phyloP scores from a whole-genome alignment of 2,113 vertebrate genomes.

The zebrafish (Danio rerio) region GRCz12tu NC_133194.1:34198001-34198500 shows the following conservation, averaged over 20 bases:
- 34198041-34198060: not conserved
- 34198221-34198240: not conserved
- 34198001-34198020: not conserved
- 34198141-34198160: not conserved
- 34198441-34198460: constrained; percentile 18
- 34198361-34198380: not conserved
- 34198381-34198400: not conserved
- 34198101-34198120: constrained; percentile 27
- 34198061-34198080: not conserved
- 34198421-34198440: not conserved
- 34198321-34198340: constrained; percentile 50
- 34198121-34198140: constrained; percentile 1
- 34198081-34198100: not conserved
- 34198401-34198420: constrained; percentile 12
- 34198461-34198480: constrained; percentile 6
- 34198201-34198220: not conserved
- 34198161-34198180: constrained; percentile 30
- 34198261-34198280: constrained; percentile 1
- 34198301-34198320: constrained; percentile 31
- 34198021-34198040: not conserved
- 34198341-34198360: constrained; percentile 20
- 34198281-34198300: constrained; percentile 39
- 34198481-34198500: constrained; percentile 45
- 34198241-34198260: constrained; percentile 43
- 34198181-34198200: not conserved